Conservation (phyloP, 2,113 vertebrate genomes). For the Orycteropus afer region DNA sequence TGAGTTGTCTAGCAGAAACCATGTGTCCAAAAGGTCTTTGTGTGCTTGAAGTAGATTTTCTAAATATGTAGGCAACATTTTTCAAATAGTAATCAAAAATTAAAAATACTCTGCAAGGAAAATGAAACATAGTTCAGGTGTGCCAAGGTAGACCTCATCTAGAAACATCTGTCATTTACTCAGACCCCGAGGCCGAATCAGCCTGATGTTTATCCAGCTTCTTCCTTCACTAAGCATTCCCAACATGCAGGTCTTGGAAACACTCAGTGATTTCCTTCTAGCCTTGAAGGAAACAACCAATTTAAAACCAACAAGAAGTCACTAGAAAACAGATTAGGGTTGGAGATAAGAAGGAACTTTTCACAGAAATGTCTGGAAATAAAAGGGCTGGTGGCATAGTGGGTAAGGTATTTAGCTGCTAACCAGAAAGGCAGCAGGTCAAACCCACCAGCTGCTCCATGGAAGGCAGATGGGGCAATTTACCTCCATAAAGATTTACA, state of each 20-base stretch:
- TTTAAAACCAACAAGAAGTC: neutral
- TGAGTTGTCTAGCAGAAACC: neutral
- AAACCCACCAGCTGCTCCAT: too few relatives aligned
- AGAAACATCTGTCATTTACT: neutral
- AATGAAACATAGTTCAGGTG: neutral
- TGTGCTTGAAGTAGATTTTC: neutral
- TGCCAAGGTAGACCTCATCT: neutral
- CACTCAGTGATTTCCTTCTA: neutral
- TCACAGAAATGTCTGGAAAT: neutral
- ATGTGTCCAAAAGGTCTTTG: neutral
- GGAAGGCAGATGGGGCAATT: too few relatives aligned
- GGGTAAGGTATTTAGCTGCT: too few relatives aligned
- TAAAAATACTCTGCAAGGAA: neutral
- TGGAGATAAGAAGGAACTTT: neutral
- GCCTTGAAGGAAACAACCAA: neutral
- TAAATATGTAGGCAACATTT: neutral
- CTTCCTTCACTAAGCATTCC: neutral
- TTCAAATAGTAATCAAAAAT: neutral
- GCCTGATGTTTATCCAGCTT: neutral
- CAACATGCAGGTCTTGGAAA: accelerated
- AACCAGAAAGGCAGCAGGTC: too few relatives aligned
- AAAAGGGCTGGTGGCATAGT: neutral
- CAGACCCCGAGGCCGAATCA: accelerated
- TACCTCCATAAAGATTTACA: too few relatives aligned
- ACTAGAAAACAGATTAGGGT: neutral